Evolutionary conservation across 2,113 vertebrate species (phyloP).

Genomic region (Phaethon lepturus): DNA sequence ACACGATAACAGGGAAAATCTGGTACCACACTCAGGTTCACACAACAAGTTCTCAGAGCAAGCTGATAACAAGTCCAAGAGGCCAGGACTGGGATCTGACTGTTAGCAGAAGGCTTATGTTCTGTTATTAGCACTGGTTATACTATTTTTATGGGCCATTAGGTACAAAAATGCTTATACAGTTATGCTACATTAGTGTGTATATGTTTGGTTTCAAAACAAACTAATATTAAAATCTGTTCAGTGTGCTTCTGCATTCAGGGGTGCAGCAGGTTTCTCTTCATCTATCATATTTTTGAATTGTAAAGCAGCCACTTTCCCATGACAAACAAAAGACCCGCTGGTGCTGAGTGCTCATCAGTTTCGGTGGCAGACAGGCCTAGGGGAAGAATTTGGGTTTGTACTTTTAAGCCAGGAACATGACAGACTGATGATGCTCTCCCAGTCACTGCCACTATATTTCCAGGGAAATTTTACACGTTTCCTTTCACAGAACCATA

Average conservation of each 20-base stretch:
- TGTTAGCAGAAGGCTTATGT: neutral
- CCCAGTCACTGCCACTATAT: neutral
- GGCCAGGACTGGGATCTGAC: neutral
- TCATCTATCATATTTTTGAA: fast-evolving
- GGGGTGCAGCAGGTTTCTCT: neutral
- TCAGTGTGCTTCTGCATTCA: neutral
- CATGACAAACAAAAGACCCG: neutral
- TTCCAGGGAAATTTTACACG: neutral
- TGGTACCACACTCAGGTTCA: fast-evolving
- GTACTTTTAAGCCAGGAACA: neutral
- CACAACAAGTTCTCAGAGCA: fast-evolving
- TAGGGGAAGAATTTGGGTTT: neutral
- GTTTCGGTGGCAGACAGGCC: neutral
- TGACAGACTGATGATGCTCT: neutral
- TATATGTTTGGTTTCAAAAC: neutral
- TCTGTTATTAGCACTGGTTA: neutral
- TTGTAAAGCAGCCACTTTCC: neutral
- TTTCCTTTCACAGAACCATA: neutral
- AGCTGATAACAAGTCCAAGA: neutral
- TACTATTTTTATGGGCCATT: neutral
- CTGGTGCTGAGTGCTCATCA: neutral
- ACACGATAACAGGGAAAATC: neutral
- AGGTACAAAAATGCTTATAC: neutral
- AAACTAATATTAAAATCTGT: neutral
- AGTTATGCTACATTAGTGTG: neutral